Conservation (phyloP, 1,140 invertebrate genomes). For the Artemia franciscana region DNA sequence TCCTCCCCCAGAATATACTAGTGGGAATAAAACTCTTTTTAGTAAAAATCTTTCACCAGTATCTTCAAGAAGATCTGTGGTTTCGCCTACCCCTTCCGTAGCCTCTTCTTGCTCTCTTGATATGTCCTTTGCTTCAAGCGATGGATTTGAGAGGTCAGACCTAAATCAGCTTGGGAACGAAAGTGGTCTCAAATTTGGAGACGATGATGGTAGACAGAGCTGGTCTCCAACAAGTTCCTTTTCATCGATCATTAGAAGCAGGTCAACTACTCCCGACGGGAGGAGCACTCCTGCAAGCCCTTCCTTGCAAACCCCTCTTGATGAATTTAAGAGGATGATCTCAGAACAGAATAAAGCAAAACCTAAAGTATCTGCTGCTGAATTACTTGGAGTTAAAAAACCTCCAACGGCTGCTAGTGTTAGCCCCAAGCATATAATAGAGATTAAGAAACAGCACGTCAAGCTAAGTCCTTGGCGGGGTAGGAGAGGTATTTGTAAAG, state of each 20-base stretch:
- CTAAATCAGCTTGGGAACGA: background rate
- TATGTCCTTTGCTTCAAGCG: background rate
- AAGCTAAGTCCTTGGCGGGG: background rate
- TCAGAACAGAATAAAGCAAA: background rate
- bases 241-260: background rate
- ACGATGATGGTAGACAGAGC: background rate
- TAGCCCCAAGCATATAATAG: background rate
- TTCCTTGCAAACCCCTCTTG: background rate
- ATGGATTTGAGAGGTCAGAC: background rate
- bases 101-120: background rate
- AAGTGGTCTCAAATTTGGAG: background rate
- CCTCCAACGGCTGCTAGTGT: background rate
- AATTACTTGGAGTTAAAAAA: background rate
- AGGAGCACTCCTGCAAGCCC: background rate
- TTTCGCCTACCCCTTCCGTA: background rate
- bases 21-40: background rate
- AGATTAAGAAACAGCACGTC: background rate
- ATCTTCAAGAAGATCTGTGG: background rate
- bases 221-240: background rate
- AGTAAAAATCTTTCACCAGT: background rate
- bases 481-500: background rate
- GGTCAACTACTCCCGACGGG: background rate
- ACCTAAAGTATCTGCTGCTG: background rate
- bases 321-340: background rate
- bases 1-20: background rate